Conservation (phyloP, 1,140 invertebrate species). For the Anastatus disparis region DNA sequence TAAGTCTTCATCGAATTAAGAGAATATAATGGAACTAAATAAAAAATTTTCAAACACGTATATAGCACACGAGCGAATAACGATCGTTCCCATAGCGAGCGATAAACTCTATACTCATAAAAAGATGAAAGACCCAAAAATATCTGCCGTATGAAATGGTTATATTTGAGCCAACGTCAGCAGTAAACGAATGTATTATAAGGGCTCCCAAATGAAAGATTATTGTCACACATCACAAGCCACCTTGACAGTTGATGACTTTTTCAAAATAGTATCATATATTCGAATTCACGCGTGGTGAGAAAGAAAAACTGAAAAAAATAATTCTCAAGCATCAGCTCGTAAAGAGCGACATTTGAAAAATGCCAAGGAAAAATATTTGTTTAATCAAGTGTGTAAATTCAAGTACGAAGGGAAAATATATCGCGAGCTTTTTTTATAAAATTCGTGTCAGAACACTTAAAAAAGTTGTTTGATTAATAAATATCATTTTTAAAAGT, state of each 20-base stretch:
- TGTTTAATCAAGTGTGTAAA: background rate
- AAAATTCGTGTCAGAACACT: no score
- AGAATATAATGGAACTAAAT: background rate
- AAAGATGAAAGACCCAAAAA: conserved; percentile 37
- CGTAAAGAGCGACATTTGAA: background rate
- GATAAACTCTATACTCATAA: conserved; percentile 12
- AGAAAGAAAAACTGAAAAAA: background rate
- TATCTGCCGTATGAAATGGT: conserved; percentile 21
- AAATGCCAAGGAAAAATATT: conserved; percentile 5
- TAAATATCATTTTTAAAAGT: no score
- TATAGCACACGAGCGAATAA: background rate
- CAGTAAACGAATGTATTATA: background rate
- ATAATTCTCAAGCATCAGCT: no score
- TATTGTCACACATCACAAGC: background rate
- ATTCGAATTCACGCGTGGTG: background rate
- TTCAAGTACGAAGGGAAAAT: no score
- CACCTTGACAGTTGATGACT: conserved; percentile 13
- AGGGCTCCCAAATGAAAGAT: background rate
- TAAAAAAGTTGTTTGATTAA: no score
- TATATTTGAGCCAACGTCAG: no score
- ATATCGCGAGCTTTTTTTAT: no score
- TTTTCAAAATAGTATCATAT: conserved; percentile 11
- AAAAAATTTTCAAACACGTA: background rate
- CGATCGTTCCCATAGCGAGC: background rate
- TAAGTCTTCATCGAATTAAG: no score